These are phyloP conservation scores for Tribolium castaneum DNA, from an alignment of 1,140 invertebrate species.

Conservation along the genomic window DNA sequence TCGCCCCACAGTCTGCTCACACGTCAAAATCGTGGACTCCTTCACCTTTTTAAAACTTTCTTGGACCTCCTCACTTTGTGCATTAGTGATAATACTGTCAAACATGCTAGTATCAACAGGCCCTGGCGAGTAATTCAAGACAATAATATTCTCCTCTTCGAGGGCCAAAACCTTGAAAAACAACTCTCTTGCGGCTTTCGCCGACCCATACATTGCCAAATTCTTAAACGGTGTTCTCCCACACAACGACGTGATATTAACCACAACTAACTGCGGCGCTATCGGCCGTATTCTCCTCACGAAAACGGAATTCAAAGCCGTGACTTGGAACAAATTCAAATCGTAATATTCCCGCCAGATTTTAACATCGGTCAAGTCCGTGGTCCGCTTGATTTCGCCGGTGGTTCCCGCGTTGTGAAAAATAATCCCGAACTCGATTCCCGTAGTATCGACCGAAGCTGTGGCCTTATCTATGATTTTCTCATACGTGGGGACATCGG, in stretches of 20 bases:
- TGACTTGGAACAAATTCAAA: constrained; percentile 83
- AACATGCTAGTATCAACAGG: constrained; percentile 94
- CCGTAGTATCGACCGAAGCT: constrained; percentile 57
- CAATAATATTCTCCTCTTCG: constrained; percentile 80
- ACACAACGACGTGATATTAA: constrained; percentile 91
- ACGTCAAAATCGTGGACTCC: constrained; percentile 73
- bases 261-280: constrained; percentile 70
- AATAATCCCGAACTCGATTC: constrained; percentile 76
- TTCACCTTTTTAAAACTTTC: constrained; percentile 72
- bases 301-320: constrained; percentile 83
- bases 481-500: constrained; percentile 65
- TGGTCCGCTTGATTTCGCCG: constrained; percentile 77
- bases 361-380: constrained; percentile 70
- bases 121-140: constrained; percentile 94
- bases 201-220: constrained; percentile 84
- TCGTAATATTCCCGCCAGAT: constrained; percentile 77
- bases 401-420: constrained; percentile 92
- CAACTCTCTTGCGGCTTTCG: constrained; percentile 93
- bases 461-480: constrained; percentile 65
- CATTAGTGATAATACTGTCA: constrained; percentile 70
- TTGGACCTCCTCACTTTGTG: constrained; percentile 71
- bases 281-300: constrained; percentile 67
- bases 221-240: constrained; percentile 81
- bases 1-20: constrained; percentile 80
- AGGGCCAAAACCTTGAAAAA: constrained; percentile 87